Evolutionary conservation across 2,113 vertebrate genomes (phyloP), one percentile per base, ranked within the genome.

Genomic region (Crotalus horridus): DNA sequence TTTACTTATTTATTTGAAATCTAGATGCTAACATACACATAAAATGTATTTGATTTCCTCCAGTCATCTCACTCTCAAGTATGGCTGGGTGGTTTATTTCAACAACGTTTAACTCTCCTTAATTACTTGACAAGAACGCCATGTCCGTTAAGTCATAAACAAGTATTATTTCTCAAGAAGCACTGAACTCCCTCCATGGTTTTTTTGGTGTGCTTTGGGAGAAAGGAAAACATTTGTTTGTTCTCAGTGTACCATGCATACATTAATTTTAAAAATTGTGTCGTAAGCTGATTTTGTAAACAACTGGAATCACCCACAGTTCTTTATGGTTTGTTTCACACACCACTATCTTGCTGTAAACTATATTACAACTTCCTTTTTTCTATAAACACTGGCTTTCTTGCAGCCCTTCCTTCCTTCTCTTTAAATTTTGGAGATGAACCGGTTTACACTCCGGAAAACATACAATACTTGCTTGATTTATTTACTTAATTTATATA

Each of bases 291-390:
- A 88, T 56, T 93, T 88, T 90, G 59, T 91, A 90, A 87, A 93
- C 59, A 91, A 61, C 21, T 46, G 1, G 61, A 90, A 56, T 93
- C 92, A 94, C 48, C 86, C 91, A 10, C 13, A 26, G 46, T 93
- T 94, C 48, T 92, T 81, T 89, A 93, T 89, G 89, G 93, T 91
- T 91, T 91, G 54, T 90, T 94, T 48, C 53, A 89, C 81, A 92
- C 58, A 4, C 58, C 90, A 48, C 8, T 92, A 89, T 33, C 39
- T 90, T 89, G 1, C 2, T 93, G 91, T 94, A 6, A 29, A 88
- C 90, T 96, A 43, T 48, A 29, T 54, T 87, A 61, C 7, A 24
- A 48, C 51, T 93, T 96, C 95, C 94, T 39, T 95, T 89, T 29
- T 92, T 91, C 85, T 93, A 21, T 90, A 96, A 88, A 58, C 61